Evolutionary conservation across 2,797 vertebrate genomes (phyloP), one percentile per base, ranked within the genome.

Genomic region (Geotrypetes seraphini): DNA sequence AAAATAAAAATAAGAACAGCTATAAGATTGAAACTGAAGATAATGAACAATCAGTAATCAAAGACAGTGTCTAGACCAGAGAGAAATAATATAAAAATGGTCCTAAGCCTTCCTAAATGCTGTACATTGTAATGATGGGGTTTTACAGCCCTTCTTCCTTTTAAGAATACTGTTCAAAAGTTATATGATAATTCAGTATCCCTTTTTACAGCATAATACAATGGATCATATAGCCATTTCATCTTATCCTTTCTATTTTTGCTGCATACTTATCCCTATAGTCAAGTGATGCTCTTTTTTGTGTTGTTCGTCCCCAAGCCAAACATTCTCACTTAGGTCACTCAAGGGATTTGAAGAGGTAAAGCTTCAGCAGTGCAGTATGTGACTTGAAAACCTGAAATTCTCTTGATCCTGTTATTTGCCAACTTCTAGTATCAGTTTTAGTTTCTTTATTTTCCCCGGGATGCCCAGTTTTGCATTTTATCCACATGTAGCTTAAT

Each of bases 151-250:
- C 16, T n/a, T 19, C 10, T 31, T 42, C 21, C 22, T 26, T 37
- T 16, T 29, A n/a, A 9, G 21, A 13, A 15, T n/a, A n/a, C n/a
- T n/a, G n/a, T 34, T 21, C 4, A 43, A 34, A 10, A 33, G 39
- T 26, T 18, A 31, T 12, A 33, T 25, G 33, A 33, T 41, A 36
- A 55, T 39, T 20, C 8, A 12, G 22, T 19, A 12, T 28, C 31
- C 11, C n/a, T 33, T 22, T 8, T 29, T 38, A n/a, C 11, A 26
- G 10, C 28, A 19, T 14, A 8, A 40, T 57, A 52, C 22, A 7
- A 15, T 19, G 22, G 8, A 25, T 27, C 27, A 14, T 31, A 44
- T 48, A 57, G 32, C 22, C 16, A 16, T 31, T 47, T 35, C 32
- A 32, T 42, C 23, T 22, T 19, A 34, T 27, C 16, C 17, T 25